phyloP scores from a whole-genome alignment of 2,797 vertebrate genomes.

The Botia almorhae region DNA sequence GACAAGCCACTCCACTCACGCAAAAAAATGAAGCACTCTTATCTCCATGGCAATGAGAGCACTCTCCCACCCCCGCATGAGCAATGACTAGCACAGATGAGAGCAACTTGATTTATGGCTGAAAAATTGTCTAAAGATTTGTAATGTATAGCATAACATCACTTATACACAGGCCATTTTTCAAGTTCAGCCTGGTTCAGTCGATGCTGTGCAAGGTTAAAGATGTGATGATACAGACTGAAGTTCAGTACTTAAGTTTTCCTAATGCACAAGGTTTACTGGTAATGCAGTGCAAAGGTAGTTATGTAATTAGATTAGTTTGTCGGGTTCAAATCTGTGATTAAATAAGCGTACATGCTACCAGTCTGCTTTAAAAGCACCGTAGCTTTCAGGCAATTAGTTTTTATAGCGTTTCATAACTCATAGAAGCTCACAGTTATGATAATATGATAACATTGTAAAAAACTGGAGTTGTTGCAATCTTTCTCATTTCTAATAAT shows the following conservation, averaged over 20 bases:
- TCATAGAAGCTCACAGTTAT: not conserved
- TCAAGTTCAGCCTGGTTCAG: conserved; percentile 21
- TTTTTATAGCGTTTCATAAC: too few species aligned
- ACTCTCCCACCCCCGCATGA: conserved; percentile 35
- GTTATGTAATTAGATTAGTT: too few species aligned
- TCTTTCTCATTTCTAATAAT: not conserved
- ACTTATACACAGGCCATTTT: conserved; percentile 25
- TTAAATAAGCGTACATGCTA: conserved; percentile 18
- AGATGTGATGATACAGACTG: not conserved
- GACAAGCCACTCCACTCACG: conserved; percentile 49
- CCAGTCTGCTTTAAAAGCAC: too few species aligned
- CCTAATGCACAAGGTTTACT: not conserved
- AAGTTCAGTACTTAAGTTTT: not conserved
- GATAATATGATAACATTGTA: not conserved
- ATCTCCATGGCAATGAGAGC: conserved; percentile 53
- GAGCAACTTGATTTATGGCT: conserved; percentile 47
- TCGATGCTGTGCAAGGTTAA: conserved; percentile 16
- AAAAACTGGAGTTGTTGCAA: not conserved
- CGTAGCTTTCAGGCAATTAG: too few species aligned
- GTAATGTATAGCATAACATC: conserved; percentile 35
- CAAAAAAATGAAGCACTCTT: conserved; percentile 50
- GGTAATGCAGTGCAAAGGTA: not conserved
- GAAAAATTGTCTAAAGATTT: conserved; percentile 42
- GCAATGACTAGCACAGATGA: conserved; percentile 32
- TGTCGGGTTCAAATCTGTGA: not conserved